These are phyloP conservation scores for Ectropis grisescens DNA, from an alignment of 1,140 invertebrate genomes.

Conservation along the genomic window DNA sequence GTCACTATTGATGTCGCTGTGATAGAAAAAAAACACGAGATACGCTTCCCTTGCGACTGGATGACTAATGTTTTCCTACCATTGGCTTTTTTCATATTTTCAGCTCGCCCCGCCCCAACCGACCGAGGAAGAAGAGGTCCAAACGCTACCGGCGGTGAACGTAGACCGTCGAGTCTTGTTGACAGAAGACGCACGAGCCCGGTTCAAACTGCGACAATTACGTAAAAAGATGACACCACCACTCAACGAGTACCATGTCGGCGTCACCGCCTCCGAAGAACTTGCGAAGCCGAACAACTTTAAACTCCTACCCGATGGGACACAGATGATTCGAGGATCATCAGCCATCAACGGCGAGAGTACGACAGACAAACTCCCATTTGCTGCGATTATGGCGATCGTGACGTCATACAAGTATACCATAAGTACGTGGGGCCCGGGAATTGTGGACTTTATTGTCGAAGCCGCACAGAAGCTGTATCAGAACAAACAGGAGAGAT, in stretches of 20 bases:
- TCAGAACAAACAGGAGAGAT: slow-evolving; percentile 42
- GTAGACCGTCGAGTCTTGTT: slow-evolving; percentile 42
- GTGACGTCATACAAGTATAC: slow-evolving; percentile 68
- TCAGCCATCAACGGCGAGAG: slow-evolving; percentile 38
- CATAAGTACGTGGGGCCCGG: slow-evolving; percentile 59
- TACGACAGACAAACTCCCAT: slow-evolving; percentile 56
- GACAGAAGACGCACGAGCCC: slow-evolving; percentile 42
- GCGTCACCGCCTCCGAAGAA: slow-evolving; percentile 52
- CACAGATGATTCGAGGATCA: slow-evolving; percentile 59
- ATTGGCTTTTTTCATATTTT: no score
- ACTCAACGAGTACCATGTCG: slow-evolving; percentile 22
- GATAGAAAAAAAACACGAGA: no score
- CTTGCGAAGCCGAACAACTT: slow-evolving; percentile 63
- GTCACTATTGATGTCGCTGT: no score
- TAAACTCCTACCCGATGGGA: slow-evolving; percentile 61
- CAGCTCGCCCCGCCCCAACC: slow-evolving; percentile 34
- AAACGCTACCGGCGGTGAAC: slow-evolving; percentile 33
- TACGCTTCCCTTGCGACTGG: no score
- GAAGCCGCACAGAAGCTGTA: slow-evolving; percentile 62
- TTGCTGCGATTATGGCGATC: slow-evolving; percentile 68
- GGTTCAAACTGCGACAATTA: slow-evolving; percentile 40
- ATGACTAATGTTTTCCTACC: no score
- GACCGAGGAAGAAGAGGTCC: slow-evolving; percentile 43
- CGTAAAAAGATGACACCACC: slow-evolving; percentile 41
- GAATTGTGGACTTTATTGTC: slow-evolving; percentile 64